Evolutionary conservation across 2,888 invertebrate species (phyloP).

Genomic region (Biston betularia): DNA sequence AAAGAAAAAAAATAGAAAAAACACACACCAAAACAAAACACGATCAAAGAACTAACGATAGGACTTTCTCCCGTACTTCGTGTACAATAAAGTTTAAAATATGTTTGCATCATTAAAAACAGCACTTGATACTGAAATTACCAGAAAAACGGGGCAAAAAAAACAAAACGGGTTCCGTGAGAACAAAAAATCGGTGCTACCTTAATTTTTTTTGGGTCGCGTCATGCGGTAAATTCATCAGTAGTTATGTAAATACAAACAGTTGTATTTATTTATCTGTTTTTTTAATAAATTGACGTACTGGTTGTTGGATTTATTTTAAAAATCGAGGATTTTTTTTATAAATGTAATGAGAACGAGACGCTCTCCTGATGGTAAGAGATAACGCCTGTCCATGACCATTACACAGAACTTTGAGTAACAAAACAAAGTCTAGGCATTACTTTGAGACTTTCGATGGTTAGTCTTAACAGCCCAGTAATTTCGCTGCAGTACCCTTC

Average conservation of each 20-base stretch:
- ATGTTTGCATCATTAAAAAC: neutral
- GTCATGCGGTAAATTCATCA: conserved; percentile 56
- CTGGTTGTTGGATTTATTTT: too few species aligned
- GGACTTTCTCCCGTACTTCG: conserved; percentile 8
- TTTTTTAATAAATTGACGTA: neutral
- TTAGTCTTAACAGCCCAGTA: too few species aligned
- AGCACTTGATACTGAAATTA: conserved; percentile 29
- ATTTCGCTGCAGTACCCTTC: too few species aligned
- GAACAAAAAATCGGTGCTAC: conserved; percentile 66
- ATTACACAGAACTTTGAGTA: too few species aligned
- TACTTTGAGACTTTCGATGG: too few species aligned
- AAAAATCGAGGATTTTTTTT: too few species aligned
- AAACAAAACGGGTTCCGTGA: conserved; percentile 61
- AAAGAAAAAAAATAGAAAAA: conserved; percentile 33
- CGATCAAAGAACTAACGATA: neutral
- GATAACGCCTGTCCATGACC: too few species aligned
- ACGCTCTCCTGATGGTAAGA: too few species aligned
- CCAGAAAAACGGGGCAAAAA: conserved; percentile 49
- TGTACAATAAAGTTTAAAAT: conserved; percentile 2
- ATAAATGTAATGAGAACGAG: too few species aligned
- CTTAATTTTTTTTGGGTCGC: conserved; percentile 45
- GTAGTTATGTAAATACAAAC: conserved; percentile 43
- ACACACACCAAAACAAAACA: conserved; percentile 32
- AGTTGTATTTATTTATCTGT: conserved; percentile 32
- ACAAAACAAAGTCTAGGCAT: too few species aligned